Evolutionary conservation across 2,888 invertebrate genomes (phyloP).

Genomic region (Micropterix aruncella): DNA sequence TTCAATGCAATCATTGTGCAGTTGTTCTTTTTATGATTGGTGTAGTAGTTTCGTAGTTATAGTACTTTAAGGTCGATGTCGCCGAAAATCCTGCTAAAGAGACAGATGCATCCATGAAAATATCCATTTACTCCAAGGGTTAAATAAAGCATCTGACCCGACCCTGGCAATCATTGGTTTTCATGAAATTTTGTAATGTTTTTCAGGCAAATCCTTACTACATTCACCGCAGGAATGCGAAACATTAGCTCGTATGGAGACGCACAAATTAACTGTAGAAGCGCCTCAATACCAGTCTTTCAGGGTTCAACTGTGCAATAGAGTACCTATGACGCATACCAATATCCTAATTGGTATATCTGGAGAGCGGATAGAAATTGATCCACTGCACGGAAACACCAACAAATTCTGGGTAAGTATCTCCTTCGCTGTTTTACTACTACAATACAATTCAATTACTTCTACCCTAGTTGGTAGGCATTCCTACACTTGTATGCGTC

Average conservation of each 20-base stretch:
- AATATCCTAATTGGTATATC: constrained; percentile 80
- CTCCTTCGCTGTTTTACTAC: constrained; percentile 21
- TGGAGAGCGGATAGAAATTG: constrained; percentile 83
- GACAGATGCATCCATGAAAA: too few species aligned
- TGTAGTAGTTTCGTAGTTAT: too few species aligned
- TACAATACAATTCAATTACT: too few species aligned
- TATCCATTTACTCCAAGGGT: too few species aligned
- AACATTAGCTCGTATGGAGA: constrained; percentile 52
- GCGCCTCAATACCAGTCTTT: constrained; percentile 79
- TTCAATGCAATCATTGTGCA: too few species aligned
- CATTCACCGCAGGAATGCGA: constrained; percentile 18
- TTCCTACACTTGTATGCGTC: too few species aligned
- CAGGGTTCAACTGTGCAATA: constrained; percentile 63
- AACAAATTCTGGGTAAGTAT: constrained; percentile 44
- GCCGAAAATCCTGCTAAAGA: too few species aligned
- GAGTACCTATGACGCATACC: constrained; percentile 59
- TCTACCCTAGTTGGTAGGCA: too few species aligned
- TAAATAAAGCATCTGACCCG: too few species aligned
- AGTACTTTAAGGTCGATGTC: too few species aligned
- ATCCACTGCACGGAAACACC: constrained; percentile 58
- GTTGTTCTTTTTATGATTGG: too few species aligned
- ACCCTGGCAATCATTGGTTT: too few species aligned
- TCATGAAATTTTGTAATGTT: neutral
- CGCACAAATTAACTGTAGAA: constrained; percentile 66
- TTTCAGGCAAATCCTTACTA: neutral